Percentiles rank a stretch among this genome's conserved stretches.
phyloP scores from a whole-genome alignment of 1,140 invertebrate genomes.

The Ptiloglossa arizonensis region DNA sequence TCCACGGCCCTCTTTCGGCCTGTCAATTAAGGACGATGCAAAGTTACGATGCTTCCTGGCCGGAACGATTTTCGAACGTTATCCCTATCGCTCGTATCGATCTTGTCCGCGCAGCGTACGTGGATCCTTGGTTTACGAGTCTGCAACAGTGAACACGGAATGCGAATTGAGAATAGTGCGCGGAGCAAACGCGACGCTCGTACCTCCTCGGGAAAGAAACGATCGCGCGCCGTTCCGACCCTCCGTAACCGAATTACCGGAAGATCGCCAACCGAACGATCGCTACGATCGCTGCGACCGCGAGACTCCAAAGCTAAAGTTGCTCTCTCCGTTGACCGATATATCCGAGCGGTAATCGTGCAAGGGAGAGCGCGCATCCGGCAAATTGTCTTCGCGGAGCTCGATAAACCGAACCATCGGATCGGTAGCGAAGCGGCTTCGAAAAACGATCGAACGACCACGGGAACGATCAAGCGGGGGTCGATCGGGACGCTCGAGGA shows the following conservation, averaged over 20 bases:
- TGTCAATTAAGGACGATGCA: constrained; percentile 76
- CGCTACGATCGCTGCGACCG: too few species aligned
- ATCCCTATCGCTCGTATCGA: constrained; percentile 47
- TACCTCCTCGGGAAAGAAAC: background rate
- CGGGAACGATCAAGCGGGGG: constrained; percentile 38
- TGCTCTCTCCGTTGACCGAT: too few species aligned
- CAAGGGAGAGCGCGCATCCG: too few species aligned
- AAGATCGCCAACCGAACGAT: too few species aligned
- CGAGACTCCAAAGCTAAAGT: too few species aligned
- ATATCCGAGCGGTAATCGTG: too few species aligned
- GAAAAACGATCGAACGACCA: constrained; percentile 60
- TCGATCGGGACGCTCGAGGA: constrained; percentile 49
- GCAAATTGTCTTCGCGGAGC: background rate
- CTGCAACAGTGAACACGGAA: constrained; percentile 52
- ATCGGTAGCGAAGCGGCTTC: background rate
- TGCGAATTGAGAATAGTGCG: constrained; percentile 15
- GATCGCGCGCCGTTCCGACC: background rate
- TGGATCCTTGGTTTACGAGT: constrained; percentile 13
- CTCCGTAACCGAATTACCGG: background rate
- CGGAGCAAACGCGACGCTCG: background rate
- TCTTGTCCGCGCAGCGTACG: constrained; percentile 5
- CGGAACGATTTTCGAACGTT: constrained; percentile 65
- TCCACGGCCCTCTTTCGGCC: constrained; percentile 26
- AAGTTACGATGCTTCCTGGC: constrained; percentile 60
- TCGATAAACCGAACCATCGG: background rate